Base-by-base conservation (phyloP, 2,888 invertebrate species). In the Macropis europaea region DNA sequence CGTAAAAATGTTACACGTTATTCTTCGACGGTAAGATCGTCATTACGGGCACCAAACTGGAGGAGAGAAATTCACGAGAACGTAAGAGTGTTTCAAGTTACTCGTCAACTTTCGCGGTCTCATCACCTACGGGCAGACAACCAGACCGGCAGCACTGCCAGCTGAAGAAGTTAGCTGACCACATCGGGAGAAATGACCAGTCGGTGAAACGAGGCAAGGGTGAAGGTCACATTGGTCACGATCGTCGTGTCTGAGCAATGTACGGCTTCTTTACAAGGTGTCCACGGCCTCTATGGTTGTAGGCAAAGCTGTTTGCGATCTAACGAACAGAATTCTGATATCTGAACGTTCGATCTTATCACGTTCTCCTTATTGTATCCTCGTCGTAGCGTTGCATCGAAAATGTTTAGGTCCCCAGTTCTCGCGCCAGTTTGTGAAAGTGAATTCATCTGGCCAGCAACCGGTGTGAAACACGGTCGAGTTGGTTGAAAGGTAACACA, bases 141-240 rank as follows among this genome's bases (percentile, higher is more conserved):
- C 45, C 60, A 54, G 56, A 63, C 42, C 11, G 40, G 42, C 64
- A 32, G 38, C 48, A 61, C 28, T 9, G 40, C 53, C 40, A 36
- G 24, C 15, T 34, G 3, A 28, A 53, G 53, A 52, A 48, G 52
- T 57, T 52, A 34, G 26, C 50, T 61, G 40, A 17, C 59, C 36
- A 40, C 30, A 32, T 45, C 19, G 42, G 73, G 79, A 73, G 76
- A 78, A 82, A 76, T 74, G 70, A 64, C 68, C 73, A 81, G 68
- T 69, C 77, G 54, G 53, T 72, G 76, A 72, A 80, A 81, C 67
- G 73, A 79, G 64, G 62, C 63, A 79, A 76, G 80, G 82, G 73
- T 82, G 80, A 82, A 82, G 78, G 81, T 81, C 78, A 59, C n/a
- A 22, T 61, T 73, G 73, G 63, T 62, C 73, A 72, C 64, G 67